phyloP scores from a whole-genome alignment of 2,888 invertebrate species.

The Itoplectis maculator region DNA sequence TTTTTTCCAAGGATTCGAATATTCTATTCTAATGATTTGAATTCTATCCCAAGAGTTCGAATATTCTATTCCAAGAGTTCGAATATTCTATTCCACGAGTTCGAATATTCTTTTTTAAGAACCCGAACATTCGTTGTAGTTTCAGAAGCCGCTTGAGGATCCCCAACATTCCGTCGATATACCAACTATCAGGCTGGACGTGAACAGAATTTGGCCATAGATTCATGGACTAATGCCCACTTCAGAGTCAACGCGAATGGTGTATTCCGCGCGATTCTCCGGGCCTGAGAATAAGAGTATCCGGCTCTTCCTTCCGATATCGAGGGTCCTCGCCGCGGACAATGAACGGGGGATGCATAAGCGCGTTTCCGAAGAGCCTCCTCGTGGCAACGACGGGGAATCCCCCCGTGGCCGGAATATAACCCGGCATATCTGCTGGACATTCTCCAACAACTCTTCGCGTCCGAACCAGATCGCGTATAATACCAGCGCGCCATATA shows the following conservation, averaged over 20 bases:
- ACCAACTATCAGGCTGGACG: background rate
- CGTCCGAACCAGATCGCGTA: slow-evolving; percentile 2
- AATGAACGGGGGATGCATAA: slow-evolving; percentile 47
- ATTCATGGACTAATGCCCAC: slow-evolving; percentile 13
- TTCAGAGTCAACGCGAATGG: background rate
- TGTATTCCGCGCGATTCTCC: slow-evolving; percentile 16
- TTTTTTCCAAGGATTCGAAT: no score
- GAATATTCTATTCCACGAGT: background rate
- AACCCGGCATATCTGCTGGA: slow-evolving; percentile 40
- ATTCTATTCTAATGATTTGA: no score
- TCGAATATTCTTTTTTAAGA: background rate
- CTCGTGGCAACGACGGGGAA: slow-evolving; percentile 34
- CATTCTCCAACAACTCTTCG: slow-evolving; percentile 29
- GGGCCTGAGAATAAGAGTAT: slow-evolving; percentile 37
- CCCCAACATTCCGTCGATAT: background rate
- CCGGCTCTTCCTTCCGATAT: slow-evolving; percentile 48
- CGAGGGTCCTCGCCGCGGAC: slow-evolving; percentile 51
- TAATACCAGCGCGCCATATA: background rate
- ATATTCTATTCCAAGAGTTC: no score
- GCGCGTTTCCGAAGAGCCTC: slow-evolving; percentile 27
- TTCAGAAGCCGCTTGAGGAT: background rate
- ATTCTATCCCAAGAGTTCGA: no score
- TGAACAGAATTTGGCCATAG: background rate
- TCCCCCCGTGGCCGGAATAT: slow-evolving; percentile 17
- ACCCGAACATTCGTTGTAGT: no score